Conservation (phyloP, 2,113 vertebrate species). For the Cairina moschata region DNA sequence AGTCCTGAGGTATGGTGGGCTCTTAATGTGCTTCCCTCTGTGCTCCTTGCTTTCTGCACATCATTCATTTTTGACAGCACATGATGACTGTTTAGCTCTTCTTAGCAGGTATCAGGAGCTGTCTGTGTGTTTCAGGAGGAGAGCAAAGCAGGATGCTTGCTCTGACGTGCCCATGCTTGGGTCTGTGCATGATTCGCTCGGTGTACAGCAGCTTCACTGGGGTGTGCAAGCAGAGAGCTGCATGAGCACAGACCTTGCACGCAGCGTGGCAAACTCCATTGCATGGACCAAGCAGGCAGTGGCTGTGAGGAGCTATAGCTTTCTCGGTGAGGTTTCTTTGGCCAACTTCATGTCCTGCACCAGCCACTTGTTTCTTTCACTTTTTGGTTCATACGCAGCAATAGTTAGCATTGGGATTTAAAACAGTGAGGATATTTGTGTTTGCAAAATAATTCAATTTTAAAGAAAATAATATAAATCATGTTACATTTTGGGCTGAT, state of each 20-base stretch:
- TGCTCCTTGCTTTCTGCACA: not conserved
- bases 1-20: not conserved
- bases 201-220: accelerated
- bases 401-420: not conserved
- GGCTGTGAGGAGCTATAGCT: not conserved
- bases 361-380: not conserved
- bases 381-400: not conserved
- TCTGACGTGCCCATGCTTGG: not conserved
- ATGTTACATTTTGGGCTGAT: not conserved
- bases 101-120: not conserved
- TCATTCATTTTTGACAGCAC: not conserved
- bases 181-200: accelerated
- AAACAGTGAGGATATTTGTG: not conserved
- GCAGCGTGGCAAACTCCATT: too few relatives aligned
- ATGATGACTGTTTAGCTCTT: not conserved
- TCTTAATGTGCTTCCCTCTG: not conserved
- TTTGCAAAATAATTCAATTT: not conserved
- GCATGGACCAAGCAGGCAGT: accelerated
- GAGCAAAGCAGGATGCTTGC: not conserved
- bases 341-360: not conserved
- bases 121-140: accelerated
- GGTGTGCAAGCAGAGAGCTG: not conserved
- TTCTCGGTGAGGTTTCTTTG: not conserved
- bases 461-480: not conserved
- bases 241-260: accelerated